Percentiles rank a stretch among this genome's conserved stretches.
Evolutionary conservation across 2,888 invertebrate genomes (phyloP).

Genomic region (Branchellion lobata): DNA sequence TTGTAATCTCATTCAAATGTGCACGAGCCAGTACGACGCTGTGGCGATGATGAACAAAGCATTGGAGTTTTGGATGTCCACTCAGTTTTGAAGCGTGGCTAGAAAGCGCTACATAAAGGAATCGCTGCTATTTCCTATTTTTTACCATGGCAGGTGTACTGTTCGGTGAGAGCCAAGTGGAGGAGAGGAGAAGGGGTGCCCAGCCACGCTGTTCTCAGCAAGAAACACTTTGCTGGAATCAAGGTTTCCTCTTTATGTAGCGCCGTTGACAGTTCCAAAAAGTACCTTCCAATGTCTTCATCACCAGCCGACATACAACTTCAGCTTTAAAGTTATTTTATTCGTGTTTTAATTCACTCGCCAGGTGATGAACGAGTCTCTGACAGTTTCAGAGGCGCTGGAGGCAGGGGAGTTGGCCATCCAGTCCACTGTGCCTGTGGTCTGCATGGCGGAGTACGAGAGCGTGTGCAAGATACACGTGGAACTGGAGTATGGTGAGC

Average conservation of each 20-base stretch:
- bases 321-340: too few relatives aligned
- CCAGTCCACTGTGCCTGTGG: conserved; percentile 50
- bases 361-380: conserved; percentile 39
- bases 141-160: conserved; percentile 51
- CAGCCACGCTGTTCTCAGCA: conserved; percentile 46
- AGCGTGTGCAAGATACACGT: conserved; percentile 48
- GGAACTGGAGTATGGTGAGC: conserved; percentile 48
- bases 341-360: too few relatives aligned
- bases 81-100: too few relatives aligned
- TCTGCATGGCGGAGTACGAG: conserved; percentile 50
- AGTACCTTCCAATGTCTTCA: neutral
- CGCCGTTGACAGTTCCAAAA: neutral
- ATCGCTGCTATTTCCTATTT: too few relatives aligned
- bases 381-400: conserved; percentile 49
- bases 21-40: too few relatives aligned
- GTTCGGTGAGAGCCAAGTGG: conserved; percentile 47
- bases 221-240: conserved; percentile 51
- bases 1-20: too few relatives aligned
- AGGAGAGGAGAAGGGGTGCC: conserved; percentile 47
- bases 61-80: too few relatives aligned
- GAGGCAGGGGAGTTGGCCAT: conserved; percentile 45
- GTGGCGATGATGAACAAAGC: too few relatives aligned
- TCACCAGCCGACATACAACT: too few relatives aligned
- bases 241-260: conserved; percentile 43
- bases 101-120: too few relatives aligned